Evolutionary conservation across 2,797 vertebrate species (phyloP).

Genomic region (Manis pentadactyla): DNA sequence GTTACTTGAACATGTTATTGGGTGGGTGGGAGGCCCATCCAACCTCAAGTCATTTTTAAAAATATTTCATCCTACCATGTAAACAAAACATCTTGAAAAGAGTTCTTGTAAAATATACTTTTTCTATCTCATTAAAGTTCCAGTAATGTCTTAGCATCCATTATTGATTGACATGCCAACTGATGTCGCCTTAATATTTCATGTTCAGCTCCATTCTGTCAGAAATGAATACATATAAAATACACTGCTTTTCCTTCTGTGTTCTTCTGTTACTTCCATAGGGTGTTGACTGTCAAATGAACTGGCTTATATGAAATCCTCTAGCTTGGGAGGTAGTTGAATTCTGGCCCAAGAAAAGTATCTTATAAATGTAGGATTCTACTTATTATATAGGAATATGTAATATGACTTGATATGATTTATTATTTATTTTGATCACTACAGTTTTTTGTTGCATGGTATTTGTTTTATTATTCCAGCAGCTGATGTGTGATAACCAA

Average conservation of each 20-base stretch:
- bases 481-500: background rate
- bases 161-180: background rate
- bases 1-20: background rate
- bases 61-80: background rate
- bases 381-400: background rate
- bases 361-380: background rate
- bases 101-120: background rate
- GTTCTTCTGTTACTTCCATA: background rate
- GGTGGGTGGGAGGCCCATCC: background rate
- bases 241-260: background rate
- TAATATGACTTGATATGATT: background rate
- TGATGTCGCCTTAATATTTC: slow-evolving; percentile 19
- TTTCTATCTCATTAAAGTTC: slow-evolving; percentile 32
- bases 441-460: background rate
- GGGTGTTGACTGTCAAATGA: background rate
- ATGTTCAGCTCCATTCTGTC: background rate
- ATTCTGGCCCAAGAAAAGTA: background rate
- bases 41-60: background rate
- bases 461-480: slow-evolving; percentile 21
- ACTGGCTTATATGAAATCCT: background rate
- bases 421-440: slow-evolving; percentile 3
- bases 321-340: background rate
- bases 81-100: background rate
- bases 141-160: background rate
- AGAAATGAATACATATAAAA: background rate